Base-by-base conservation (phyloP, 2,888 invertebrate species). In the Sipha maydis region DNA sequence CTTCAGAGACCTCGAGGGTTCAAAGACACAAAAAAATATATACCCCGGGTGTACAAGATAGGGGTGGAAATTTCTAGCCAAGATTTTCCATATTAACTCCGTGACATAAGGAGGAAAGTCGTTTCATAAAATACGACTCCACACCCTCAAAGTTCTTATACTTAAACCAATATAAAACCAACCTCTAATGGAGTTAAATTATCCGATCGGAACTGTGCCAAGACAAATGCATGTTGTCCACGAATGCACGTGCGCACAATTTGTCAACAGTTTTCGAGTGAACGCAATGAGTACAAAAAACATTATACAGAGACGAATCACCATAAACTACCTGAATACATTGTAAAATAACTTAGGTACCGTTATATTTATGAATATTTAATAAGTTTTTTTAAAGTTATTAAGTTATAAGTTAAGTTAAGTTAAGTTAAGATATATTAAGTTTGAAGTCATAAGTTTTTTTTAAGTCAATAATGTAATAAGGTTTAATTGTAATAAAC, bases 51-150 rank as follows among this genome's bases (percentile, higher is more conserved):
- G 25, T 25, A 25, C 31, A 25, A 83, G 54, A 71, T 54, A 54
- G 54, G 9, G 34, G 73, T 73, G 73, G 54, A 73, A n/a, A 73
- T 54, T 71, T 71, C 31, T 48, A 48, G 69, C 28, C 14, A 28
- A 77, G 17, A 67, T 85, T 85, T 41, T 85, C 41, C 75, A 76
- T 76, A 34, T 73, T 83, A 75, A 56, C 83, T 83, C 83, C 61
- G n/a, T n/a, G 56, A 75, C 54, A n/a, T 28, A 28, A 28, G 61
- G n/a, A 7, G 61, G 84, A 75, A 61, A 75, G 61, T 38, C 75
- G 61, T 76, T 76, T 25, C 83, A 21, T 34, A 61, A 75, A 84
- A 75, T 76, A 84, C 75, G 78, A 48, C 28, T 48, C 41, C 77
- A 77, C 48, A 48, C 25, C 25, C 25, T n/a, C 14, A 28, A n/a